phyloP scores from a whole-genome alignment of 64 coral and sea anemone species.

The Cladopsammia gracilis region DNA sequence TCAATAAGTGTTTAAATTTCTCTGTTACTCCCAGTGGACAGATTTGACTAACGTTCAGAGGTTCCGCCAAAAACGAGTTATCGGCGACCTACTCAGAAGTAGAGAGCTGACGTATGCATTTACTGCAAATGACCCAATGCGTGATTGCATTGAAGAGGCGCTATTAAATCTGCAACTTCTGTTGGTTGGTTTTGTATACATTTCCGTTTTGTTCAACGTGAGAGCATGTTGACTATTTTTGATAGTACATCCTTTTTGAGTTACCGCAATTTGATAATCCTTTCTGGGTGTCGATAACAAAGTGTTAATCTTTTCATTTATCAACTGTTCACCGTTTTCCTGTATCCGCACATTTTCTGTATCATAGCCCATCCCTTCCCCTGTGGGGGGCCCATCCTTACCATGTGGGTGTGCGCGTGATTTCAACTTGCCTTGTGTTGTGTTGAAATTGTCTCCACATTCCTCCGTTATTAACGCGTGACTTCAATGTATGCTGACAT shows the following conservation, averaged over 20 bases:
- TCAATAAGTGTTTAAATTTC: neutral
- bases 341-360: neutral
- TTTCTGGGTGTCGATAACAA: neutral
- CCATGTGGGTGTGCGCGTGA: neutral
- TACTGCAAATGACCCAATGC: too few species aligned
- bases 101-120: too few species aligned
- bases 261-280: neutral
- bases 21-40: too few species aligned
- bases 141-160: too few species aligned
- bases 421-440: neutral
- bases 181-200: too few species aligned
- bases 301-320: slow-evolving; percentile 31
- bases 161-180: too few species aligned
- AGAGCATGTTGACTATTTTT: neutral
- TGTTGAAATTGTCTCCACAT: too few species aligned
- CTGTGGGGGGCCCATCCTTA: neutral
- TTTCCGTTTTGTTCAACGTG: neutral
- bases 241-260: neutral
- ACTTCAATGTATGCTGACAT: too few species aligned
- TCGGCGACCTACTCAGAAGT: too few species aligned
- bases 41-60: too few species aligned
- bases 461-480: too few species aligned
- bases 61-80: too few species aligned
- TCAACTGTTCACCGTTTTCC: slow-evolving; percentile 14
- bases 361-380: neutral